A percentile compares a stretch with the other conserved stretches of the same genome.
These are phyloP conservation scores for Glandiceps talaboti DNA, from an alignment of 53 echinoderm and acorn worm genomes.

Conservation along the genomic window DNA sequence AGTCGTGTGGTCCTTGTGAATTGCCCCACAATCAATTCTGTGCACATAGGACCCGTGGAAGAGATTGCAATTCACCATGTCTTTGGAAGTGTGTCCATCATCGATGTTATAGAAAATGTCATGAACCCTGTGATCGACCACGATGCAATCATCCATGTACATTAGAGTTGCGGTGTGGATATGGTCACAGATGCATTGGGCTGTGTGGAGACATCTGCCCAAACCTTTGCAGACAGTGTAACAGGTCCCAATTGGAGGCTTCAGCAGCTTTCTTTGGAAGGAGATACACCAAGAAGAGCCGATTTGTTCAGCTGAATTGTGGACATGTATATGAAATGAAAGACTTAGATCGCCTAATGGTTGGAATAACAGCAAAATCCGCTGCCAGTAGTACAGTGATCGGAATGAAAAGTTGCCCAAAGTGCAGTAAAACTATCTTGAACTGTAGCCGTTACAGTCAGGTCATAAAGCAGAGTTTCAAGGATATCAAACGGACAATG, in stretches of 20 bases:
- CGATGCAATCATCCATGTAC: not conserved
- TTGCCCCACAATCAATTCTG: not conserved
- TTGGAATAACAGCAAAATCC: not conserved
- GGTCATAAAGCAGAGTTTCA: not conserved
- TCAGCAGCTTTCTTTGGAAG: conserved; percentile 61
- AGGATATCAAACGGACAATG: not conserved
- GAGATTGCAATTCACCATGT: not conserved
- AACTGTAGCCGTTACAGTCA: conserved; percentile 43
- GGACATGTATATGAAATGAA: conserved; percentile 45
- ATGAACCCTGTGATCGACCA: not conserved
- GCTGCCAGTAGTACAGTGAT: not conserved
- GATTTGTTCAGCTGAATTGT: conserved; percentile 67
- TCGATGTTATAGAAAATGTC: not conserved
- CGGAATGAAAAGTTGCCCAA: conserved; percentile 48
- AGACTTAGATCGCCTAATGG: conserved; percentile 52
- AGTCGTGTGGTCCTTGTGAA: not conserved
- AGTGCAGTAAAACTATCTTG: conserved; percentile 46
- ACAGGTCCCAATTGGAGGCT: conserved; percentile 48
- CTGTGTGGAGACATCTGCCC: conserved; percentile 84
- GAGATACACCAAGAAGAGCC: not conserved
- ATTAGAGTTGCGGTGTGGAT: not conserved
- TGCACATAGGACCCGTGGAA: not conserved
- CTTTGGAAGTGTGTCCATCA: not conserved
- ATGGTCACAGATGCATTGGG: conserved; percentile 59
- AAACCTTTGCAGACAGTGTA: conserved; percentile 49